Conservation (phyloP, 2,888 invertebrate genomes). For the Leptothorax acervorum region DNA sequence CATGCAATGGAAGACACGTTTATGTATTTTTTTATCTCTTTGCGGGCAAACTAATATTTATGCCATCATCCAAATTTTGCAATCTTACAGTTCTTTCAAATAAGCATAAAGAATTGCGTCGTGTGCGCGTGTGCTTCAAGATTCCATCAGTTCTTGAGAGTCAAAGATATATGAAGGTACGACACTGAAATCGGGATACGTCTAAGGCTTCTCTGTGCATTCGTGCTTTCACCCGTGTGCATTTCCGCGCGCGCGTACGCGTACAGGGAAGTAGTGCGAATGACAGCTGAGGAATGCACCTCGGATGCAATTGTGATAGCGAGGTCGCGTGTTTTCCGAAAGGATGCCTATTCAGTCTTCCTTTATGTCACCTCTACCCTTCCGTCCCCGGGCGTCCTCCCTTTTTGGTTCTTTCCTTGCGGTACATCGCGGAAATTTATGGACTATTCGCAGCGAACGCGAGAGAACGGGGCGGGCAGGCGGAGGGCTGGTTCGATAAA, state of each 20-base stretch:
- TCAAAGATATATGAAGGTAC: slow-evolving; percentile 13
- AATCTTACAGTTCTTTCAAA: background rate
- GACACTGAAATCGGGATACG: slow-evolving; percentile 9
- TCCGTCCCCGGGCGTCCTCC: slow-evolving; percentile 31
- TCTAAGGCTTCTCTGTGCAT: background rate
- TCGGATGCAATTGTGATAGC: slow-evolving; percentile 62
- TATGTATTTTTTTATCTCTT: background rate
- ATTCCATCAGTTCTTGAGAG: background rate
- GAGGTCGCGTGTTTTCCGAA: slow-evolving; percentile 55
- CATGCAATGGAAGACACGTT: background rate
- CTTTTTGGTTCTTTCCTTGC: slow-evolving; percentile 72
- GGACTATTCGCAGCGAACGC: slow-evolving; percentile 73
- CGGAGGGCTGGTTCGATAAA: slow-evolving; percentile 68
- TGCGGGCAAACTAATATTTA: background rate
- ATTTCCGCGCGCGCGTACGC: slow-evolving; percentile 3
- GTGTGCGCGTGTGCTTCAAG: background rate
- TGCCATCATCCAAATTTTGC: background rate
- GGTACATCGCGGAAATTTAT: slow-evolving; percentile 79
- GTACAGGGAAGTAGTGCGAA: slow-evolving; percentile 61
- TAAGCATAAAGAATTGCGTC: background rate
- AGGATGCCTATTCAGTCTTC: slow-evolving; percentile 62
- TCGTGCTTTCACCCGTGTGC: slow-evolving; percentile 8
- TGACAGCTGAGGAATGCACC: slow-evolving; percentile 71
- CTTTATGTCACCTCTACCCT: slow-evolving; percentile 38
- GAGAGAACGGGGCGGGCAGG: slow-evolving; percentile 67